phyloP scores from a whole-genome alignment of 2,888 invertebrate genomes.

The Eucriotettix oculatus region DNA sequence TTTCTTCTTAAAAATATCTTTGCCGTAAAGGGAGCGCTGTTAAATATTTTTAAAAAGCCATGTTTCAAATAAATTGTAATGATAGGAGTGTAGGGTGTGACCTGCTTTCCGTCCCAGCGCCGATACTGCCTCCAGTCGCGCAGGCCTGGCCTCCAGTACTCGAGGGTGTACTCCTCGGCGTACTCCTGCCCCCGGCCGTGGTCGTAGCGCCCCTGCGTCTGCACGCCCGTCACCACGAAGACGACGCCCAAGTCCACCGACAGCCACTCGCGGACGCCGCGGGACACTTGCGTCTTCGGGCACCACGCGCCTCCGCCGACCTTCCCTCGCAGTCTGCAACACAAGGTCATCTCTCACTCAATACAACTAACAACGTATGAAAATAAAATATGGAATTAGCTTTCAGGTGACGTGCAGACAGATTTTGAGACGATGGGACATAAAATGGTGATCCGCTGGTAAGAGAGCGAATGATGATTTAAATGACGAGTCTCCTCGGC shows the following conservation, averaged over 20 bases:
- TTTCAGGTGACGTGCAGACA: no score
- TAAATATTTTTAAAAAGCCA: no score
- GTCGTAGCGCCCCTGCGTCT: slow-evolving; percentile 63
- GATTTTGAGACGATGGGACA: no score
- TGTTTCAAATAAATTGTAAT: no score
- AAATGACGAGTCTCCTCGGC: no score
- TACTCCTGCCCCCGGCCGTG: slow-evolving; percentile 59
- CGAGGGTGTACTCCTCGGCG: slow-evolving; percentile 50
- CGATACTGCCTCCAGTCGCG: slow-evolving; percentile 45
- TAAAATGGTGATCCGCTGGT: no score
- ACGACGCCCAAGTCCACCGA: slow-evolving; percentile 42
- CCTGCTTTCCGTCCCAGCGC: slow-evolving; percentile 48
- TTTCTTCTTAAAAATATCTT: no score
- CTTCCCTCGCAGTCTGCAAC: slow-evolving; percentile 45
- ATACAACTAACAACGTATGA: neutral
- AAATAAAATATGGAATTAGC: neutral
- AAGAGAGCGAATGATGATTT: no score
- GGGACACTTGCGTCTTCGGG: slow-evolving; percentile 46
- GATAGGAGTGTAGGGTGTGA: no score
- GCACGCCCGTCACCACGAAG: slow-evolving; percentile 49
- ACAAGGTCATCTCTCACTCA: no score
- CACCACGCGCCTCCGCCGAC: slow-evolving; percentile 64
- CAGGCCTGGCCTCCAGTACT: slow-evolving; percentile 46
- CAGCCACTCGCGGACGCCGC: slow-evolving; percentile 47
- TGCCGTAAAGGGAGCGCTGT: no score